Conservation (phyloP, 2,888 invertebrate genomes). For the Trypoxylon attenuatum region DNA sequence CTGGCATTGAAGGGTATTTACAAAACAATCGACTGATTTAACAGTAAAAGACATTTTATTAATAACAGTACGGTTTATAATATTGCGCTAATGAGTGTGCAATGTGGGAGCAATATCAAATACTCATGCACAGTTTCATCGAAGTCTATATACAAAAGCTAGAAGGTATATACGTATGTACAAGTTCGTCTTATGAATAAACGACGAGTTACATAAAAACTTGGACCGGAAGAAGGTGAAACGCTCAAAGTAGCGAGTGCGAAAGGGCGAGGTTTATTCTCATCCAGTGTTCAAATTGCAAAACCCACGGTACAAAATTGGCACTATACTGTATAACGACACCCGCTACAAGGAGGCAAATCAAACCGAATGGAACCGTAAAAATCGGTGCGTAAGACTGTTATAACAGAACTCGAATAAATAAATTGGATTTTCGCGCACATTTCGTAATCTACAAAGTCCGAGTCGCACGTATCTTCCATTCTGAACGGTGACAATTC, state of each 20-base stretch:
- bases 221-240: too few relatives aligned
- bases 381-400: neutral
- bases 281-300: too few relatives aligned
- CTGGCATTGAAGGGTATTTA: neutral
- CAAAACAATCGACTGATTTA: constrained; percentile 21
- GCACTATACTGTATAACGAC: too few relatives aligned
- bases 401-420: constrained; percentile 35
- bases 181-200: constrained; percentile 16
- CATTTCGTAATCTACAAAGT: constrained; percentile 21
- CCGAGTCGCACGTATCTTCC: constrained; percentile 4
- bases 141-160: constrained; percentile 46
- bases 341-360: neutral
- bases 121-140: constrained; percentile 31
- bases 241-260: too few relatives aligned
- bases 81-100: constrained; percentile 47
- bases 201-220: neutral
- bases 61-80: constrained; percentile 59
- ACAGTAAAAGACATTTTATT: constrained; percentile 62
- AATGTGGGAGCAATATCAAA: constrained; percentile 36
- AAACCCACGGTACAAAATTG: too few relatives aligned
- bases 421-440: constrained; percentile 24
- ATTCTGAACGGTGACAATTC: constrained; percentile 1
- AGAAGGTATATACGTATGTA: constrained; percentile 26
- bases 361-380: neutral
- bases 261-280: too few relatives aligned